phyloP scores from a whole-genome alignment of 2,888 invertebrate species.

The Chironomus riparius region DNA sequence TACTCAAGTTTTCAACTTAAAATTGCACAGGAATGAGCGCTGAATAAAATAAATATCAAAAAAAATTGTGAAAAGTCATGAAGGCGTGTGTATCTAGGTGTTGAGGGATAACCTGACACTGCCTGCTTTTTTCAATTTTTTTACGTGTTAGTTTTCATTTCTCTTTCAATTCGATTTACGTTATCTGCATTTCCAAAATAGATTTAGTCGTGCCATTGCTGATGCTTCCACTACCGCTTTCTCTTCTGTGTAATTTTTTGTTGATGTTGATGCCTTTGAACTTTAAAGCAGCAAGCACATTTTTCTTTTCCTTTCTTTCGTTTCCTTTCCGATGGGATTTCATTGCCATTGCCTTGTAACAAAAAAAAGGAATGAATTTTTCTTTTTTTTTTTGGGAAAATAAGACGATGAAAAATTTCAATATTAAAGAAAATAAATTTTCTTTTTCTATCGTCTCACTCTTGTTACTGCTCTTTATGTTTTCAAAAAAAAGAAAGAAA shows the following conservation, averaged over 20 bases:
- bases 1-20: neutral
- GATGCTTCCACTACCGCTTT: too few species aligned
- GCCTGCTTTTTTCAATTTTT: neutral
- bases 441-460: neutral
- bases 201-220: neutral
- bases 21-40: neutral
- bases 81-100: slow-evolving; percentile 6
- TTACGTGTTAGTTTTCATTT: neutral
- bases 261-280: neutral
- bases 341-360: too few species aligned
- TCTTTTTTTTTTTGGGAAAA: neutral
- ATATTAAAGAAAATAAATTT: slow-evolving; percentile 12
- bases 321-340: slow-evolving; percentile 1
- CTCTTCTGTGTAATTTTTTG: too few species aligned
- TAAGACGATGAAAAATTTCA: neutral
- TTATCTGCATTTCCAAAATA: neutral
- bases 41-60: neutral
- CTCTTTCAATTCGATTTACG: neutral
- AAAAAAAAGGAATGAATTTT: too few species aligned
- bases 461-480: neutral
- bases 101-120: neutral
- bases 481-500: neutral
- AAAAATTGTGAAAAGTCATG: slow-evolving; percentile 8
- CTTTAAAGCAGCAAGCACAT: neutral
- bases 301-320: neutral